Base-by-base conservation (phyloP, 2,888 invertebrate species). In the Ptilodon capucinus region DNA sequence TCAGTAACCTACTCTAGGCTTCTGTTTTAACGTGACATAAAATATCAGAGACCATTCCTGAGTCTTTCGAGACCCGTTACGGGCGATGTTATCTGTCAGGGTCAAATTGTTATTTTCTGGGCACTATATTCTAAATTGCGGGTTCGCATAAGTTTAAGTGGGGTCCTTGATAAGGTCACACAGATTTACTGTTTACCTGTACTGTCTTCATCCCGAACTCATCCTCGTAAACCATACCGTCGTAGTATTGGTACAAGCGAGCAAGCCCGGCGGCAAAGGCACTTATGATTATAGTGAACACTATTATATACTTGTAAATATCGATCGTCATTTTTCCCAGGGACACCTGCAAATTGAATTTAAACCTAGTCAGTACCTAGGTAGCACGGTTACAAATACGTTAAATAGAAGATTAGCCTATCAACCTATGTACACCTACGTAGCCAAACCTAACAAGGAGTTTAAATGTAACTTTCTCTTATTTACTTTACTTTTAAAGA, bases 241-340 rank as follows among this genome's bases (percentile, higher is more conserved):
- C 92, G 69, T 95, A 95, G 64, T 94, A 93, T 48, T 93, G 92
- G 68, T 95, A 95, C 51, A 94, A 87, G 1, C 91, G 86, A 38
- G 93, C 92, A 43, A 94, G 76, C 0, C 94, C 94, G 6, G 92
- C 91, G 0, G 92, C 88, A 60, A 94, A 95, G 2, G 93, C 88
- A 38, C 92, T 71, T 48, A 93, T 86, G 25, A 94, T 91, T 38
- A 94, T 91, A 1, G 86, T 66, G 66, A 94, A 94, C 34, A 95
- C 91, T 18, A 92, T 81, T 17, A 93, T 79, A 74, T 94, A 94
- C 64, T 93, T 92, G 17, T 89, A 89, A 59, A 94, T 92, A 66
- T 94, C 94, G n/a, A 91, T 86, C 23, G 92, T 91, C 94, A 95
- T 94, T 76, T 94, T 94, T 11, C 93, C 93, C 35, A 95, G 79